phyloP scores from a whole-genome alignment of 37 sponge, comb jelly and placozoan species.

The Chondrosia reniformis region DNA sequence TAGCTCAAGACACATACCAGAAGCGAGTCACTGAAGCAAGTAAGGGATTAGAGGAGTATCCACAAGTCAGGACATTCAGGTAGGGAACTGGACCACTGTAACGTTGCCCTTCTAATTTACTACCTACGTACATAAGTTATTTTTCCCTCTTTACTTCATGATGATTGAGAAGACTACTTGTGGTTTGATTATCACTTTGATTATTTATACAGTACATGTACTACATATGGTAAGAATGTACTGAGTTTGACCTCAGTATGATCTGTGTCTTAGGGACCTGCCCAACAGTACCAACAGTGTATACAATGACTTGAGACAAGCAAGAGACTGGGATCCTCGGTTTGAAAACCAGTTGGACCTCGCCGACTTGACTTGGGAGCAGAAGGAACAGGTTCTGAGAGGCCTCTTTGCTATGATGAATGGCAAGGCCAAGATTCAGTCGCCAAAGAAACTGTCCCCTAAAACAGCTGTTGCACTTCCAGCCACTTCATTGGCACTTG shows the following conservation, averaged over 20 bases:
- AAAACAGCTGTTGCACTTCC: too few species aligned
- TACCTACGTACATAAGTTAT: too few species aligned
- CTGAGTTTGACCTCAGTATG: too few species aligned
- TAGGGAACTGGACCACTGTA: neutral
- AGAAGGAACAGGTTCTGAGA: constrained; percentile 82
- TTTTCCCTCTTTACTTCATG: too few species aligned
- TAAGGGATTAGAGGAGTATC: constrained; percentile 63
- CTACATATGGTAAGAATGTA: too few species aligned
- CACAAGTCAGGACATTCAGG: constrained; percentile 74
- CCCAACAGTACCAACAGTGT: constrained; percentile 82
- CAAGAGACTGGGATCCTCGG: constrained; percentile 56
- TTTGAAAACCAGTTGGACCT: constrained; percentile 45
- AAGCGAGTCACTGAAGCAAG: constrained; percentile 59
- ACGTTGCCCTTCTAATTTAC: neutral
- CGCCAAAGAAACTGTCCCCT: too few species aligned
- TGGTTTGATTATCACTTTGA: too few species aligned
- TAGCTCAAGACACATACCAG: constrained; percentile 68
- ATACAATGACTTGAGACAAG: constrained; percentile 72
- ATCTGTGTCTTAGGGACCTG: constrained; percentile 17
- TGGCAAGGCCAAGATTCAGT: neutral
- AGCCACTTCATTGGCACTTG: too few species aligned
- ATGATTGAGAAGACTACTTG: too few species aligned
- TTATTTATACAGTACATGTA: too few species aligned
- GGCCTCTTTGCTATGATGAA: constrained; percentile 2
- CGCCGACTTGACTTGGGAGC: constrained; percentile 93